A percentile compares a stretch with the other conserved stretches of the same genome.
phyloP scores from a whole-genome alignment of 2,797 vertebrate genomes.

The Streptopelia turtur region DNA sequence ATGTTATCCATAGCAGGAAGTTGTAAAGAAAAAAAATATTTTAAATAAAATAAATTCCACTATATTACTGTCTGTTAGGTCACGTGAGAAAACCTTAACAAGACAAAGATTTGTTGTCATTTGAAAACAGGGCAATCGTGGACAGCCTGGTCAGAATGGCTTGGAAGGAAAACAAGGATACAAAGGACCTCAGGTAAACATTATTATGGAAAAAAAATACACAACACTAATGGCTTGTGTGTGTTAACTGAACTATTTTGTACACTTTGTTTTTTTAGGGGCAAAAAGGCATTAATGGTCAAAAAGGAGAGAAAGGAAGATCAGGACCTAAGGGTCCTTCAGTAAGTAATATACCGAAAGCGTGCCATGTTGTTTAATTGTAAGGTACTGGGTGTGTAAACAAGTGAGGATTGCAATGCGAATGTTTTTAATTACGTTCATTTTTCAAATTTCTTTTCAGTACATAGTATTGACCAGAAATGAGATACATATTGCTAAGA shows the following conservation, averaged over 20 bases:
- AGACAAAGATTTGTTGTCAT: not conserved
- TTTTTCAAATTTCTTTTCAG: not conserved
- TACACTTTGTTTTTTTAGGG: not conserved
- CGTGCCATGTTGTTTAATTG: not conserved
- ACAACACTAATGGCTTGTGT: not conserved
- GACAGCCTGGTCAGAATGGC: not conserved
- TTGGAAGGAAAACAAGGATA: constrained; percentile 16
- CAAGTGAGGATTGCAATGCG: not conserved
- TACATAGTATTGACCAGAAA: not conserved
- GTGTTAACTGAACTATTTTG: not conserved
- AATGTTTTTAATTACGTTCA: not conserved
- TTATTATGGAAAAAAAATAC: not conserved
- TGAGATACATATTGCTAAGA: not conserved
- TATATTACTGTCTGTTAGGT: not conserved
- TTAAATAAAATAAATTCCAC: not conserved
- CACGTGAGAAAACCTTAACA: not conserved
- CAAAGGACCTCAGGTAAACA: constrained; percentile 38
- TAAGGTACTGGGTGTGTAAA: not conserved
- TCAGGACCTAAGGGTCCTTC: not conserved
- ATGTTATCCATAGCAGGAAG: not conserved
- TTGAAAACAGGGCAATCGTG: not conserved
- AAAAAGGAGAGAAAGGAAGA: not conserved
- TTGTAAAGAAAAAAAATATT: not conserved
- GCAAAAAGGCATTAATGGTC: not conserved
- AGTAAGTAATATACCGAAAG: not conserved